Base-by-base conservation (phyloP, 2,797 vertebrate species). In the Enteromius viviparus region DNA sequence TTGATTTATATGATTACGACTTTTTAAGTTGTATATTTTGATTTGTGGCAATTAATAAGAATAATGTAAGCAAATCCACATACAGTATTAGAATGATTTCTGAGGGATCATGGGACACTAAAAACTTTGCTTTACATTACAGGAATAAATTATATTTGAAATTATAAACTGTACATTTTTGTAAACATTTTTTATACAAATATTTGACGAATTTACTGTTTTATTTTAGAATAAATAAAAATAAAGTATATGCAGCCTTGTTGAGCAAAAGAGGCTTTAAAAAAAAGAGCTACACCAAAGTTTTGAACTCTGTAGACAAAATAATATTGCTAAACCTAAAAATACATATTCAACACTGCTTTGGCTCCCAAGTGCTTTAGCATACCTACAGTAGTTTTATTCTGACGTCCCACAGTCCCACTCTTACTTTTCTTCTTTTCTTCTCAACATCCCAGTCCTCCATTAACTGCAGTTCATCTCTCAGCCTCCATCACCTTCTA, bases 371-470 rank as follows among this genome's bases (percentile, higher is more conserved):
- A 53, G 19, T 14, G 32, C 14, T 70, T 58, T 19, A 69, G 49
- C 10, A 32, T 32, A 51, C 21, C 26, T 74, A 34, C 34, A 34
- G 34, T 34, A 3, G 64, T 66, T 37, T 66, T 37, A 37, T 21
- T 37, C 26, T 34, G 47, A 65, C 21, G 1, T 79, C 29, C 29
- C 32, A 51, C 14, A 26, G 23, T 55, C 14, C 32, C 32, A 55
- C 4, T 53, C 23, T 12, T 12, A 29, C 15, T 37, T 34, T 21
- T 53, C 10, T 90, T 91, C 85, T 7, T 80, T 89, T 84, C 85
- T 76, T 89, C 74, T 76, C 21, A 32, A 40, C 23, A 70, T 64
- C 17, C 40, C 17, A 7, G 19, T 47, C 45, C 76, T 77, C 45
- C 45, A 68, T 55, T 55, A 75, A 55, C 71, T 37, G 19, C 47